Evolutionary conservation across 1,140 invertebrate genomes (phyloP), one percentile per base, ranked within the genome.

Genomic region (Brachionus sp.): DNA sequence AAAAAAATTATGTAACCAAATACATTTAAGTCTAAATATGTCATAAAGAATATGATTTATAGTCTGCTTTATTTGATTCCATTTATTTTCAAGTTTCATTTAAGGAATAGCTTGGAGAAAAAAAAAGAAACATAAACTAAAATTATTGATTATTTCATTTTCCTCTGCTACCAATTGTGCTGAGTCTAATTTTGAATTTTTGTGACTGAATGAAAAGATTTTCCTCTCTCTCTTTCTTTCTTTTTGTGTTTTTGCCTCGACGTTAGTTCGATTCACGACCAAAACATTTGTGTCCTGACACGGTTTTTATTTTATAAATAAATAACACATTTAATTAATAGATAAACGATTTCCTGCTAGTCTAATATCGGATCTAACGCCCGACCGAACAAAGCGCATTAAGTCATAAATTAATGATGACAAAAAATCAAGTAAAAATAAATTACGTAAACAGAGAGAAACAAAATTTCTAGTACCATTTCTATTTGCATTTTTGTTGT

Each of bases 81-180:
- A 37, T 68, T 68, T 68, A 13, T 33, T 68, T 68, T 68, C 2
- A 70, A 70, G 66, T 70, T 70, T 70, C 66, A 70, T 37, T 19
- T 39, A 19, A 39, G 19, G 50, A 66, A 66, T 33, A 66, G 33
- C 9, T 66, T 33, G 9, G 33, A 66, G 33, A 66, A 66, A 66
- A 66, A n/a, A n/a, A 66, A 33, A 37, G 33, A 70, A 70, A 39
- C 66, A 70, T 70, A 70, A 70, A 39, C 66, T 70, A 70, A 70
- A 70, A 70, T 70, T 70, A 70, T 70, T 70, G 66, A 70, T 70
- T 70, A 70, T 70, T 70, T 44, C 37, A 39, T 19, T 70, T 39
- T 37, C 35, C 37, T 39, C n/a, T 39, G 29, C 35, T 70, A 3
- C 37, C 6, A 39, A 66, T 70, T 10, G 13, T 35, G 33, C 13